Conservation (phyloP, 2,797 vertebrate genomes). For the Sebastes matsubarae region DNA sequence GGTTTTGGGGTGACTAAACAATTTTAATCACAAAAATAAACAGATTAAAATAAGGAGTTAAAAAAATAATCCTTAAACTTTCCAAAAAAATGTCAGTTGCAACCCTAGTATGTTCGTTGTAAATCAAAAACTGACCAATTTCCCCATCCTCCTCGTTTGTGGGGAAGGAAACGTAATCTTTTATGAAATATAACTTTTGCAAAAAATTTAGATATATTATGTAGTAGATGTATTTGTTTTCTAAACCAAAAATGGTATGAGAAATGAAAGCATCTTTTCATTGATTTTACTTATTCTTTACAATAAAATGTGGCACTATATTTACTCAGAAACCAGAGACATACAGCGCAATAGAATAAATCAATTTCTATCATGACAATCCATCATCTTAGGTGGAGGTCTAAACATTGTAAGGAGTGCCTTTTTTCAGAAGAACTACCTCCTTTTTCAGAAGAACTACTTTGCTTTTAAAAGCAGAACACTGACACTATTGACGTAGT, state of each 20-base stretch:
- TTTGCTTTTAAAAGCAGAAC: background rate
- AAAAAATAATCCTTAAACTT: too few relatives aligned
- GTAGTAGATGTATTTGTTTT: background rate
- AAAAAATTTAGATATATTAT: background rate
- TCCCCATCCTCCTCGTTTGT: background rate
- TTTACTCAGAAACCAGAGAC: background rate
- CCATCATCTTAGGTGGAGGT: background rate
- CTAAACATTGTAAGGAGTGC: too few relatives aligned
- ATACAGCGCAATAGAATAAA: background rate
- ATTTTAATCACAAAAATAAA: background rate
- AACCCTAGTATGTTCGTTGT: background rate
- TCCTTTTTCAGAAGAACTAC: background rate
- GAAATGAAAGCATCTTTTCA: background rate
- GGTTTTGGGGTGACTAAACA: background rate
- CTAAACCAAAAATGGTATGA: background rate
- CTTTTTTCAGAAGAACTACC: background rate
- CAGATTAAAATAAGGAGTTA: background rate
- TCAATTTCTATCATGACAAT: background rate
- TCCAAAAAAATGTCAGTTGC: background rate
- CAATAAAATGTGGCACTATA: background rate
- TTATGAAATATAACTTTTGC: background rate
- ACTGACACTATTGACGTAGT: background rate
- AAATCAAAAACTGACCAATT: background rate
- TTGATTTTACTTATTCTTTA: background rate
- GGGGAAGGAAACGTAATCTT: background rate